Evolutionary conservation across 2,888 invertebrate species (phyloP), one percentile per base, ranked within the genome.

Genomic region (Cephus sareptanus): DNA sequence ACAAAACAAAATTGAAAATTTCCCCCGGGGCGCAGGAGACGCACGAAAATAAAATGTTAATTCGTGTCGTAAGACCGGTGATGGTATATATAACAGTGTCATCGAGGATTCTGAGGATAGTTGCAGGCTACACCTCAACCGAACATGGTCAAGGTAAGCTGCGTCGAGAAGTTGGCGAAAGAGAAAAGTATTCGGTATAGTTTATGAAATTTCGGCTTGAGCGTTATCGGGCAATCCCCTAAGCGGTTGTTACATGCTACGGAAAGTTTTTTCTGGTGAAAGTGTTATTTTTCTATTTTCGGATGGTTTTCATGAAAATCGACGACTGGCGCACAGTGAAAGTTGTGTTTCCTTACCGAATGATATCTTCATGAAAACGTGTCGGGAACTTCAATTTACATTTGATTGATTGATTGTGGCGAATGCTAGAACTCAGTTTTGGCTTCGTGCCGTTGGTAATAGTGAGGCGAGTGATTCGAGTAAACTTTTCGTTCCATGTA

Each of bases 81-180:
- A 81, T 76, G 77, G 76, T 87, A 84, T 89, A 88, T 86, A 89
- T 74, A 37, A 88, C 86, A 86, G 86, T 88, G 83, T 83, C 83
- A 85, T 83, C 86, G 80, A 80, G 80, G 79, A 82, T 80, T 76
- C 79, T 79, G 77, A 77, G 80, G 83, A 89, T 87, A 90, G 89
- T 89, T 83, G 84, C 82, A 80, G 80, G 81, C 82, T 79, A 84
- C 79, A 81, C 84, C 80, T 75, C 82, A 85, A 85, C 79, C 81
- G 78, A 86, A 83, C 86, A 89, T 88, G 89, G 85, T 86, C 86
- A 82, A 88, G 89, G 89, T 89, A 84, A 88, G 89, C 76, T 34
- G 71, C 71, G 71, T 30, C 3, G 30, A 6, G 11, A 31, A 71
- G 15, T 40, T 30, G 23, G 13, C 15, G 33, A 15, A 75, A 33